Evolutionary conservation across 92 coral and sea anemone genomes (phyloP).

Genomic region (Palythoa heliodiscus): DNA sequence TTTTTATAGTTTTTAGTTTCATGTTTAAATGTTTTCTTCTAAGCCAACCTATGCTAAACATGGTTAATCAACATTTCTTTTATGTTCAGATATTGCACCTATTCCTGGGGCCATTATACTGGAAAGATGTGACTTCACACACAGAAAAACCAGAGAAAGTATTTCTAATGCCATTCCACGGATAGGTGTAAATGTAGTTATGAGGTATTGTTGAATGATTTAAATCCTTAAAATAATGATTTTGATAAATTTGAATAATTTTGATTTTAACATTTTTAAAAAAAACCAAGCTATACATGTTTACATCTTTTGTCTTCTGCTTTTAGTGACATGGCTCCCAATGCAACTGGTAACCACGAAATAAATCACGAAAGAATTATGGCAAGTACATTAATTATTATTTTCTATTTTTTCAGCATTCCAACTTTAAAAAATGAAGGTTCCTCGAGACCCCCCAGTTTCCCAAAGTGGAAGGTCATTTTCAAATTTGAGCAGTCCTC

Average conservation of each 20-base stretch:
- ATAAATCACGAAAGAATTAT: slow-evolving; percentile 78
- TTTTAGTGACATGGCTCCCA: slow-evolving; percentile 93
- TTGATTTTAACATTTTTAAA: too few relatives aligned
- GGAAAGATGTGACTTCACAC: slow-evolving; percentile 73
- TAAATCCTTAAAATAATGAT: too few relatives aligned
- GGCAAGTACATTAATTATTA: slow-evolving; percentile 52
- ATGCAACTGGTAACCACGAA: slow-evolving; percentile 83
- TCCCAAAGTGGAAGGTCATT: too few relatives aligned
- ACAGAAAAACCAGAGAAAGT: slow-evolving; percentile 56
- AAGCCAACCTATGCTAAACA: too few relatives aligned
- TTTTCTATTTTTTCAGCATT: too few relatives aligned
- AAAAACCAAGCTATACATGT: background rate
- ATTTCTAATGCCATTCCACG: slow-evolving; percentile 60
- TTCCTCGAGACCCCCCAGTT: too few relatives aligned
- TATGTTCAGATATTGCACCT: slow-evolving; percentile 65
- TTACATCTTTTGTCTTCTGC: background rate
- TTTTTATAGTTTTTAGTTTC: too few relatives aligned
- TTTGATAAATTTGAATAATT: too few relatives aligned
- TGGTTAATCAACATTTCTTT: background rate
- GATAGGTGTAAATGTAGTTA: slow-evolving; percentile 71
- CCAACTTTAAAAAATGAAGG: too few relatives aligned
- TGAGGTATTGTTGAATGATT: slow-evolving; percentile 57
- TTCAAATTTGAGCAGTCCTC: too few relatives aligned
- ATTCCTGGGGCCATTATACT: slow-evolving; percentile 73
- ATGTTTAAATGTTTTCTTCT: too few relatives aligned